Conservation (phyloP, 2,113 vertebrate species). For the pig (Sus scrofa) region DNA sequence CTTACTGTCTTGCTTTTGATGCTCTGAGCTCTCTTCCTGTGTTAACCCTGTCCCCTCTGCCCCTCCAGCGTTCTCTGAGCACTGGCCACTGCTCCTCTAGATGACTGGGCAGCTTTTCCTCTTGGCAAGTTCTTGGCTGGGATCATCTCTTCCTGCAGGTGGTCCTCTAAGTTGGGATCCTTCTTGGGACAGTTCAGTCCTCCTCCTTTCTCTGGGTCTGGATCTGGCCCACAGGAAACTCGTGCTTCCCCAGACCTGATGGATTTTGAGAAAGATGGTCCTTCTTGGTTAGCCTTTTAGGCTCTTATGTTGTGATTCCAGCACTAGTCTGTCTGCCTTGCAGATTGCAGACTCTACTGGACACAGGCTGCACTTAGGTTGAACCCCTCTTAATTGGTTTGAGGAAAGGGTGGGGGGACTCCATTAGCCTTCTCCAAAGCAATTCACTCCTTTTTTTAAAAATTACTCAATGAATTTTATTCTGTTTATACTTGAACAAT, state of each 20-base stretch:
- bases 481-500: too few relatives aligned
- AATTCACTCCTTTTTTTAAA: not conserved
- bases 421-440: too few relatives aligned
- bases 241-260: not conserved
- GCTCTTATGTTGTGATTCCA: not conserved
- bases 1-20: not conserved
- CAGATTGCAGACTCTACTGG: not conserved
- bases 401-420: not conserved
- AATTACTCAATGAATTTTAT: too few relatives aligned
- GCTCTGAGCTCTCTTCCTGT: not conserved
- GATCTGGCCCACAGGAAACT: not conserved
- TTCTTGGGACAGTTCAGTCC: not conserved
- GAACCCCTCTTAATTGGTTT: not conserved
- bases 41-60: fast-evolving
- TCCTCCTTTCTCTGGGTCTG: fast-evolving
- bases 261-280: not conserved
- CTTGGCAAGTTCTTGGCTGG: not conserved
- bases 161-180: not conserved
- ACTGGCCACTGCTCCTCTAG: not conserved
- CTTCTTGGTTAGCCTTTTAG: not conserved
- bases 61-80: not conserved
- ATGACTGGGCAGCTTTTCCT: fast-evolving
- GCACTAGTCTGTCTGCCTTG: fast-evolving
- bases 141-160: not conserved
- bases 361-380: not conserved